These are phyloP conservation scores for Panthera uncia DNA, from an alignment of 2,113 vertebrate species.

Conservation along the genomic window DNA sequence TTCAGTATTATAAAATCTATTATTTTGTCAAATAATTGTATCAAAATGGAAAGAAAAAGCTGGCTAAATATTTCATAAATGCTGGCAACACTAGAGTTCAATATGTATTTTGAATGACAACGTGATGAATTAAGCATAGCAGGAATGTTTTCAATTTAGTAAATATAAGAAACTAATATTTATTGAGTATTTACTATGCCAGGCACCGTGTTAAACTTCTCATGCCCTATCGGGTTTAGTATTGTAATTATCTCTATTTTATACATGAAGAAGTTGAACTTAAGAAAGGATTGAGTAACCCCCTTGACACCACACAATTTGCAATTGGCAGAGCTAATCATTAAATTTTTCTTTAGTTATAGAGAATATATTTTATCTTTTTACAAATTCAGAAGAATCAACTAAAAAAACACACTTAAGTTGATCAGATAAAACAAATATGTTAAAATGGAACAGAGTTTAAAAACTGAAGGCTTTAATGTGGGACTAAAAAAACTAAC, in stretches of 20 bases:
- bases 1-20: neutral
- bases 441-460: neutral
- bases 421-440: neutral
- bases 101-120: neutral
- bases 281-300: neutral
- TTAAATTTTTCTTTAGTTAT: neutral
- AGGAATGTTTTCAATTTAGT: neutral
- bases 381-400: neutral
- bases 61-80: neutral
- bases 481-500: neutral
- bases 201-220: neutral
- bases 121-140: neutral
- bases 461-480: neutral
- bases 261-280: neutral
- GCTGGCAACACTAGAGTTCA: neutral
- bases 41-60: neutral
- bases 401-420: neutral
- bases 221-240: neutral
- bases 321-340: neutral
- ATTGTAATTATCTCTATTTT: neutral
- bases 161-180: neutral
- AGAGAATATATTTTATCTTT: neutral
- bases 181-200: neutral
- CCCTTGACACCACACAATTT: neutral
- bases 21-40: neutral